Conservation (phyloP, 2,888 invertebrate species). For the Athalia cordata region DNA sequence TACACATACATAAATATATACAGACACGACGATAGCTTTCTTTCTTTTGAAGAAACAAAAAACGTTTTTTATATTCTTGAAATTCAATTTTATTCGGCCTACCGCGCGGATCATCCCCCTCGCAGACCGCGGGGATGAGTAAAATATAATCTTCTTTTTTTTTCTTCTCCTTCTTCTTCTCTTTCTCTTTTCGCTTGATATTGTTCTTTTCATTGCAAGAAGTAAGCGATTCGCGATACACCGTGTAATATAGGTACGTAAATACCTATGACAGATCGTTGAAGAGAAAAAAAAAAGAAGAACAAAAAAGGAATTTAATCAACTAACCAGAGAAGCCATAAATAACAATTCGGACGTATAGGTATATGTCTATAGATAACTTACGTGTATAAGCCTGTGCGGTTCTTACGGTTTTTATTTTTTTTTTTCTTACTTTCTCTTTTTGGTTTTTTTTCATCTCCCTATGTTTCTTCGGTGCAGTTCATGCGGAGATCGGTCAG, state of each 20-base stretch:
- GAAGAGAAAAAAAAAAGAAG: not conserved
- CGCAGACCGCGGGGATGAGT: not conserved
- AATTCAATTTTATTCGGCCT: conserved; percentile 63
- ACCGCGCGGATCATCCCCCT: conserved; percentile 48
- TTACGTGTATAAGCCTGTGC: conserved; percentile 2
- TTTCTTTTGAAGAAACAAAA: no score
- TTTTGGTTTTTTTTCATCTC: not conserved
- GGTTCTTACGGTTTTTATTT: no score
- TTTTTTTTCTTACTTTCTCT: not conserved
- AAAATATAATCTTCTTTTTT: not conserved
- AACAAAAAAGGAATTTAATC: conserved; percentile 63
- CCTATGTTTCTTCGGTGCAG: no score
- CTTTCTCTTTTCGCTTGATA: no score
- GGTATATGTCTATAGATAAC: conserved; percentile 45
- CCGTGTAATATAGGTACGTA: no score
- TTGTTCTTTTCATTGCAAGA: no score
- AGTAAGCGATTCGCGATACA: no score
- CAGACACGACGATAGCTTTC: no score
- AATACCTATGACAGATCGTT: not conserved
- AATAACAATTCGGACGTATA: conserved; percentile 63
- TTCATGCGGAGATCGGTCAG: conserved; percentile 51
- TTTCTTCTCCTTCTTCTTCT: not conserved
- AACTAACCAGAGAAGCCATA: conserved; percentile 63
- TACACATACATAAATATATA: no score
- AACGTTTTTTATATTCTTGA: conserved; percentile 45